Conservation (phyloP, 30 jellyfish, hydroid and myxozoan genomes). For the Catostylus mosaicus region DNA sequence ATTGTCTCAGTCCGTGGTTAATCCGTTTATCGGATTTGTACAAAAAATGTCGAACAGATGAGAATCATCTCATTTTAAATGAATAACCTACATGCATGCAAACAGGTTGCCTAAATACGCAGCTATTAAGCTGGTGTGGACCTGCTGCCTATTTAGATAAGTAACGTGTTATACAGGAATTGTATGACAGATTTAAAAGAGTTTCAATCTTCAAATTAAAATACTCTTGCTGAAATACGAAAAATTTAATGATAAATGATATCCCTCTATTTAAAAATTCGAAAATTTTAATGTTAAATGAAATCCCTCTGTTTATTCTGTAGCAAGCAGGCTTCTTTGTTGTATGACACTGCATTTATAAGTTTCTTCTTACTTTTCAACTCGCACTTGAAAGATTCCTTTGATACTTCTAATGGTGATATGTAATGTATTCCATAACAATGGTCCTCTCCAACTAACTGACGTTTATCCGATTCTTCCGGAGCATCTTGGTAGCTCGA, state of each 20-base stretch:
- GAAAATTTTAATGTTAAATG: constrained; percentile 1
- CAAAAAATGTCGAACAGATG: too few species aligned
- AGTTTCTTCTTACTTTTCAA: constrained; percentile 57
- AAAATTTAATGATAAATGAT: constrained; percentile 1
- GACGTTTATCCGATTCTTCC: constrained; percentile 43
- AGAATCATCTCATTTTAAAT: too few species aligned
- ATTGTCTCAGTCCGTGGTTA: too few species aligned
- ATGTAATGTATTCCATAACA: constrained; percentile 44
- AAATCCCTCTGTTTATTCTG: constrained; percentile 24
- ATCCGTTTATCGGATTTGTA: too few species aligned
- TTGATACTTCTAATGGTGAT: constrained; percentile 31
- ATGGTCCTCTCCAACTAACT: constrained; percentile 30
- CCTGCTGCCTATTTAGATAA: background rate
- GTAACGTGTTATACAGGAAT: background rate
- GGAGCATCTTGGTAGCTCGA: constrained; percentile 47
- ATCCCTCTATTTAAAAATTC: constrained; percentile 9
- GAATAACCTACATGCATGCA: background rate
- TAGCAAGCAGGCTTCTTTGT: constrained; percentile 13
- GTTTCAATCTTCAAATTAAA: background rate
- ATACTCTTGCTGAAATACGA: background rate
- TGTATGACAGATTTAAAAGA: background rate
- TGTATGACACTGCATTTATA: constrained; percentile 28
- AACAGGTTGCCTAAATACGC: background rate
- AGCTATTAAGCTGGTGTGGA: background rate
- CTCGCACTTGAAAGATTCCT: constrained; percentile 55